Evolutionary conservation across 2,888 invertebrate species (phyloP).

Genomic region (Gerris lacustris): DNA sequence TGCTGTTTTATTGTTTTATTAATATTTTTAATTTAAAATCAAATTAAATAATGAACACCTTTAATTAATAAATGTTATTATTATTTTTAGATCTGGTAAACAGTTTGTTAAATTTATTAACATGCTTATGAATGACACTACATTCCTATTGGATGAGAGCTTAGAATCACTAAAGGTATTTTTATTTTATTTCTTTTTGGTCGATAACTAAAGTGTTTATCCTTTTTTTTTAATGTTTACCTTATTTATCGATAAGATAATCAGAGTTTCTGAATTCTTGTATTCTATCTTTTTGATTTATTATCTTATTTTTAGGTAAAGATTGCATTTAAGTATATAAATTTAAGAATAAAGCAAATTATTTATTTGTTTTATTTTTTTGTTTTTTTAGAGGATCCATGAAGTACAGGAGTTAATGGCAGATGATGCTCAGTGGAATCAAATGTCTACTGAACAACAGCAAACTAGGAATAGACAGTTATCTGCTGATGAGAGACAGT

Average conservation of each 20-base stretch:
- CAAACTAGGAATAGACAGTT: conserved; percentile 66
- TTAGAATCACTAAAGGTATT: conserved; percentile 64
- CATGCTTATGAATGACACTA: conserved; percentile 97
- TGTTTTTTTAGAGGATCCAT: conserved; percentile 40
- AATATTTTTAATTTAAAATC: no score
- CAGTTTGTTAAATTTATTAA: conserved; percentile 95
- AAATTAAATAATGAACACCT: no score
- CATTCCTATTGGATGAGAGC: conserved; percentile 91
- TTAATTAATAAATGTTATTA: no score
- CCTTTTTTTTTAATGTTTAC: neutral
- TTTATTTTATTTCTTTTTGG: neutral
- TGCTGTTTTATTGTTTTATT: no score
- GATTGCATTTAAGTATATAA: no score
- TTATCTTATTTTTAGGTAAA: no score
- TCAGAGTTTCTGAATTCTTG: neutral
- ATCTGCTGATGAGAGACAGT: conserved; percentile 72
- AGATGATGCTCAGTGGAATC: conserved; percentile 53
- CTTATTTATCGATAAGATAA: neutral
- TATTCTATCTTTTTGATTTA: neutral
- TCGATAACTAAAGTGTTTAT: neutral
- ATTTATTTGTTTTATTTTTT: no score
- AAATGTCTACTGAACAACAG: conserved; percentile 53
- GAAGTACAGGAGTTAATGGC: conserved; percentile 74
- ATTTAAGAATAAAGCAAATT: no score
- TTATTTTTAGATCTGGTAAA: conserved; percentile 53